These are phyloP conservation scores for Polydrusus cervinus DNA, from an alignment of 2,888 invertebrate species.

Conservation along the genomic window DNA sequence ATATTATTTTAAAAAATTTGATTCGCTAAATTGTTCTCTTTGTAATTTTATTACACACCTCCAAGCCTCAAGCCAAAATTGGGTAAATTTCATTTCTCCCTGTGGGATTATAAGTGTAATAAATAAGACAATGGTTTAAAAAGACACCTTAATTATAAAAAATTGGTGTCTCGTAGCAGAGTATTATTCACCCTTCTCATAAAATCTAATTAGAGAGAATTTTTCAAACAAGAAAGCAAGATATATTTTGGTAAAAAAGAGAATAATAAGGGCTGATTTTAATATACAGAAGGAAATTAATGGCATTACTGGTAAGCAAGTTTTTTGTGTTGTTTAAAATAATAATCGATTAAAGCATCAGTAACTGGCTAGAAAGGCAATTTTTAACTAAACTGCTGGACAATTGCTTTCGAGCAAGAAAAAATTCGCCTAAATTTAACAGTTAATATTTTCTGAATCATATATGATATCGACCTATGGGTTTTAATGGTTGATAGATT, in stretches of 20 bases:
- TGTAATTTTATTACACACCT: not conserved
- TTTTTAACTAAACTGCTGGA: too few species aligned
- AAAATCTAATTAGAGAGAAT: slow-evolving; percentile 41
- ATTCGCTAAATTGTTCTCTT: not conserved
- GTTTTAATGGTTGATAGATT: too few species aligned
- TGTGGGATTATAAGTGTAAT: slow-evolving; percentile 18
- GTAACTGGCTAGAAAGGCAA: too few species aligned
- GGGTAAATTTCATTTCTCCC: slow-evolving; percentile 30
- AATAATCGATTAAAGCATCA: not conserved
- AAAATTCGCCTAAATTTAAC: too few species aligned
- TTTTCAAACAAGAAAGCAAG: slow-evolving; percentile 27
- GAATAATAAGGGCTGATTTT: not conserved
- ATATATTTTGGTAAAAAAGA: slow-evolving; percentile 13
- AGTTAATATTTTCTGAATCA: too few species aligned
- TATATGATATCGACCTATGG: too few species aligned
- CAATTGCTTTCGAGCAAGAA: too few species aligned
- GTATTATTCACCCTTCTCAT: slow-evolving; percentile 44
- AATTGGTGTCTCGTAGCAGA: slow-evolving; percentile 36
- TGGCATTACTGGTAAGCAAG: not conserved
- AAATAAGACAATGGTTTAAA: slow-evolving; percentile 39
- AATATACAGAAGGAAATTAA: not conserved
- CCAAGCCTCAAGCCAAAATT: slow-evolving; percentile 8
- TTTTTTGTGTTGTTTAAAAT: not conserved
- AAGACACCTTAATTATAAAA: slow-evolving; percentile 45
- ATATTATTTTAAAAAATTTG: too few species aligned